Evolutionary conservation across 2,888 invertebrate genomes (phyloP), one percentile per base, ranked within the genome.

Genomic region (Brachylomia viminalis): DNA sequence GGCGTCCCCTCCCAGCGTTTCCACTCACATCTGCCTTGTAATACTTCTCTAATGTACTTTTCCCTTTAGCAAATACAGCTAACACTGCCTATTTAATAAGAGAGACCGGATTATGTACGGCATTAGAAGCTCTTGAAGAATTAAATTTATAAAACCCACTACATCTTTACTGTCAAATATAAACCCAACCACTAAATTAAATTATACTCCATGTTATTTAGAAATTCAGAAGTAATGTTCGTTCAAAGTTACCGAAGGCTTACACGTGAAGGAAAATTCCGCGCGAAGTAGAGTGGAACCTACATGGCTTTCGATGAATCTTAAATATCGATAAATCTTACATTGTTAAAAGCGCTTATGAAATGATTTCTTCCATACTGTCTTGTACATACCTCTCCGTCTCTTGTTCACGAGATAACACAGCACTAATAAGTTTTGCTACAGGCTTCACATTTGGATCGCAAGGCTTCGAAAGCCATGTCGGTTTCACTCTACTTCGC

Each of bases 401-500:
- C 5, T n/a, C 15, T 66, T 54, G 15, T 66, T 27, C 52, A 13
- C 11, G 23, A 79, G 47, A 75, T 49, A 66, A 38, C 11, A 56
- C 20, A 45, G 30, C 6, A 52, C 13, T 38, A 47, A 74, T 78
- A 78, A 66, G 75, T 75, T 52, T 54, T 7, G 20, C 23, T 13
- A 30, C n/a, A 42, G 61, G 47, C 58, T 62, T 56, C 66, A 47
- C 47, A 59, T 17, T 79, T 13, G 27, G 52, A 3, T 69, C 59
- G 15, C 59, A 49, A 66, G 65, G 42, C 70, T 80, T 66, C 59
- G 4, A 49, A 23, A 49, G 33, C 33, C 49, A 27, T 15, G n/a
- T 58, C 61, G 27, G 72, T 83, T 80, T 61, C 58, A 79, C 52
- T 83, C 79, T 54, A 49, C 42, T 64, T 83, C 38, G 11, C 64